Evolutionary conservation across 2,797 vertebrate genomes (phyloP).

Genomic region (Adrianichthys oophorus): DNA sequence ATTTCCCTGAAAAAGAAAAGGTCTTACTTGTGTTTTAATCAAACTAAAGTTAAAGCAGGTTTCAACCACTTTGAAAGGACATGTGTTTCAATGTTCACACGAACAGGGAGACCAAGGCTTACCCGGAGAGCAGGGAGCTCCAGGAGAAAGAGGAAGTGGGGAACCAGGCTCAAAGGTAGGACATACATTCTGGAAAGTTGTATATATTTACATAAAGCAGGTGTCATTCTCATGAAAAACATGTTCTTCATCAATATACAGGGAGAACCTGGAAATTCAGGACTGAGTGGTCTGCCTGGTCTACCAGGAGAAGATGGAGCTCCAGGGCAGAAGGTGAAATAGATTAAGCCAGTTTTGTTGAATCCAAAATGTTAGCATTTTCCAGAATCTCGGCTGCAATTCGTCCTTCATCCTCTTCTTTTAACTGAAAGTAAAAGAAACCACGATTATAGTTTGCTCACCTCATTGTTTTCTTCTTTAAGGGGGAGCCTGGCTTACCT

Average conservation of each 20-base stretch:
- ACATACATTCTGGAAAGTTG: background rate
- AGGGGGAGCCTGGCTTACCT: slow-evolving; percentile 86
- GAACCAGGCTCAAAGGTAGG: slow-evolving; percentile 85
- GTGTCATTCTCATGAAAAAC: background rate
- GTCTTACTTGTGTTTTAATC: background rate
- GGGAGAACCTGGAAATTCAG: slow-evolving; percentile 86
- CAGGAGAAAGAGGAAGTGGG: slow-evolving; percentile 83
- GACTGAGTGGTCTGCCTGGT: slow-evolving; percentile 85
- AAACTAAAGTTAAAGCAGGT: too few relatives aligned
- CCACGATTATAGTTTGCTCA: background rate
- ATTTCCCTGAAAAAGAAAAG: background rate
- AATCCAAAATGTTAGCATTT: background rate
- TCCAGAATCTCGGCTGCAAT: background rate
- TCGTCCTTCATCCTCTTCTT: background rate
- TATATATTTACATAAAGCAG: background rate
- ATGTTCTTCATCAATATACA: slow-evolving; percentile 49
- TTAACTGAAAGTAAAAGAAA: background rate
- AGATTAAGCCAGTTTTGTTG: background rate
- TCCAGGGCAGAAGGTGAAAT: slow-evolving; percentile 88
- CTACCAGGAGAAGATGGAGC: slow-evolving; percentile 91
- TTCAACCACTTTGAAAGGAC: background rate
- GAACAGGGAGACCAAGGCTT: slow-evolving; percentile 85
- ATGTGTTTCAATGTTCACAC: background rate
- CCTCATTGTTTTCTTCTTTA: slow-evolving; percentile 1
- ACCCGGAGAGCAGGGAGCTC: slow-evolving; percentile 83